Conservation (phyloP, 2,797 vertebrate species). For the Rhynchotus rufescens region DNA sequence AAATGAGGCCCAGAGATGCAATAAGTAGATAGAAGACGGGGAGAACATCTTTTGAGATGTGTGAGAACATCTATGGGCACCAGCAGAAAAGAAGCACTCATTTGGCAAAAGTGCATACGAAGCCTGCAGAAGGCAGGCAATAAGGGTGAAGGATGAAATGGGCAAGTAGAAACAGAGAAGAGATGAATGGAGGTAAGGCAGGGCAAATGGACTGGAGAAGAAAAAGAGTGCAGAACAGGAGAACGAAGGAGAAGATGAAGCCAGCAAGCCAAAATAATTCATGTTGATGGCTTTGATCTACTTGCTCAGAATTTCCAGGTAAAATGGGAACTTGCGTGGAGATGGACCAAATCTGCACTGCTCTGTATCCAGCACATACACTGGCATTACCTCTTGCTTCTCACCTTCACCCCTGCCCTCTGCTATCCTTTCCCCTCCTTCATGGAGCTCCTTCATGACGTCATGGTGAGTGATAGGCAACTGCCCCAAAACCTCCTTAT, state of each 20-base stretch:
- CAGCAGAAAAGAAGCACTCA: not conserved
- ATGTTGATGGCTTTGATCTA: not conserved
- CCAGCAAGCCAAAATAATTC: not conserved
- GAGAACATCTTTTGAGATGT: not conserved
- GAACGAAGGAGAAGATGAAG: not conserved
- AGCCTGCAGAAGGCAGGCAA: not conserved
- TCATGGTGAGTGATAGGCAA: not conserved
- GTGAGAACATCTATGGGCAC: too few relatives aligned
- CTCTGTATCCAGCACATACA: not conserved
- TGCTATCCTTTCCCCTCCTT: not conserved
- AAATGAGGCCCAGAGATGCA: not conserved
- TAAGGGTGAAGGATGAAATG: not conserved
- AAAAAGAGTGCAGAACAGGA: not conserved
- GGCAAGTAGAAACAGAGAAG: not conserved
- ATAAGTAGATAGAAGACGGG: not conserved
- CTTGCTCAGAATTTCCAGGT: not conserved
- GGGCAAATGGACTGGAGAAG: not conserved
- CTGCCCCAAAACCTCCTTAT: not conserved
- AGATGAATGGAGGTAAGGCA: not conserved
- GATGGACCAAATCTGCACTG: not conserved
- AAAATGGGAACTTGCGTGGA: not conserved
- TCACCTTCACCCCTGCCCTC: not conserved
- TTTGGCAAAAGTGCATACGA: not conserved
- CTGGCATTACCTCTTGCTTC: not conserved
- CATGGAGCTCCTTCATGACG: rapidly evolving